Evolutionary conservation across 2,888 invertebrate species (phyloP), one percentile per base, ranked within the genome.

Genomic region (Schizotus pectinicornis): DNA sequence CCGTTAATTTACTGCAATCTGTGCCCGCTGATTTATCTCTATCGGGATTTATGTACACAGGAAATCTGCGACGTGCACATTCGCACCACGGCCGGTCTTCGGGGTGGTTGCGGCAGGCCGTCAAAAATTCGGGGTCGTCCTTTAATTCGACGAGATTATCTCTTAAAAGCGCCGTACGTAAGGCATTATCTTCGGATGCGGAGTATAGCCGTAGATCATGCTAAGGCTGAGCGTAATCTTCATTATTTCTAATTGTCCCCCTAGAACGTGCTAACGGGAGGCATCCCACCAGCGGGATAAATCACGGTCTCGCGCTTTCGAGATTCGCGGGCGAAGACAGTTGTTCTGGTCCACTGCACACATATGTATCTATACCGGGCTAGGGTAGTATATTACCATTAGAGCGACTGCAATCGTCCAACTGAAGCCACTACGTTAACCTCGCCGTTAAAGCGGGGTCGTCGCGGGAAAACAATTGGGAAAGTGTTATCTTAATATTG

Each of bases 201-300:
- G 63, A 61, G 67, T 63, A 61, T 62, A 52, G 67, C 64, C 63
- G 65, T 76, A 74, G 69, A 76, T 76, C 76, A 75, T 76, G 72
- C 67, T 75, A 74, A 75, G 69, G 71, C 73, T 65, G 61, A 50
- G 64, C 71, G 74, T 75, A 74, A 77, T 77, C 76, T 75, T 77
- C 77, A 78, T 78, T 77, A 78, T 74, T 78, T 76, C 77, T 78
- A 77, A 78, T 78, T 78, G 77, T 74, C 71, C 71, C 73, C 65
- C 69, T 69, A 69, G 68, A 71, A 76, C 77, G 77, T 76, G 77
- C 73, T 71, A 73, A 74, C 71, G 71, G 71, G 73, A 69, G 60
- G 63, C 67, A 68, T 32, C 56, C 52, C 53, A n/a, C 70, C 74
- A 71, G 58, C 32, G 34, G 48, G 34, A 45, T 47, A 32, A 50